phyloP scores from a whole-genome alignment of 2,797 vertebrate genomes.

The Enoplosus armatus region DNA sequence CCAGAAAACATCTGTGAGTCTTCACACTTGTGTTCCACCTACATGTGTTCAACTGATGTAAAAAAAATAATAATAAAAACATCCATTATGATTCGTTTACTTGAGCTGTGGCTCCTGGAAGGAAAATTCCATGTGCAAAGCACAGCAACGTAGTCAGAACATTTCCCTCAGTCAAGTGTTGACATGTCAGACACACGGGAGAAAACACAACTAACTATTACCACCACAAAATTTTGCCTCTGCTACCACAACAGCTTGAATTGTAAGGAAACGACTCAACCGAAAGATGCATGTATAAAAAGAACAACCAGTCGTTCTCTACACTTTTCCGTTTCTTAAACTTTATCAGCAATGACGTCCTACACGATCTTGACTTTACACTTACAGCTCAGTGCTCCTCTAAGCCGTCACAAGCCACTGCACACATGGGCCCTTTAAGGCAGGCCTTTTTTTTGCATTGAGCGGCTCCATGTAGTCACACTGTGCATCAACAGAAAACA shows the following conservation, averaged over 20 bases:
- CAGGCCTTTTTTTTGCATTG: conserved; percentile 9
- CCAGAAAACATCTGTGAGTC: neutral
- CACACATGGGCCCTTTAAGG: conserved; percentile 28
- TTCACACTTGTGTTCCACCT: too few relatives aligned
- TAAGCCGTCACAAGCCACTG: neutral
- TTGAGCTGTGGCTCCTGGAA: neutral
- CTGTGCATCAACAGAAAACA: conserved; percentile 32
- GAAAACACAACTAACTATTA: conserved; percentile 24
- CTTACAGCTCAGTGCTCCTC: conserved; percentile 36
- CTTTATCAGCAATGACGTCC: neutral
- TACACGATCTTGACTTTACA: conserved; percentile 5
- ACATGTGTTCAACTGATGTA: too few relatives aligned
- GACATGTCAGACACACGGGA: conserved; percentile 46
- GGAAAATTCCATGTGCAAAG: conserved; percentile 39
- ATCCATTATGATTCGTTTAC: too few relatives aligned
- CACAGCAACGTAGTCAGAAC: conserved; percentile 17
- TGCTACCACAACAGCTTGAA: conserved; percentile 9
- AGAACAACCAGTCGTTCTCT: neutral
- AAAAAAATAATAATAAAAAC: too few relatives aligned
- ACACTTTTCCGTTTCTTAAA: neutral
- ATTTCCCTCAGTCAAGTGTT: conserved; percentile 60
- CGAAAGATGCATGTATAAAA: neutral
- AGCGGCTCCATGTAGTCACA: conserved; percentile 3
- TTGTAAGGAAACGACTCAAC: conserved; percentile 40
- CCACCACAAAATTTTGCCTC: conserved; percentile 48